phyloP scores from a whole-genome alignment of 1,140 invertebrate genomes.

The Cotesia vestalis region DNA sequence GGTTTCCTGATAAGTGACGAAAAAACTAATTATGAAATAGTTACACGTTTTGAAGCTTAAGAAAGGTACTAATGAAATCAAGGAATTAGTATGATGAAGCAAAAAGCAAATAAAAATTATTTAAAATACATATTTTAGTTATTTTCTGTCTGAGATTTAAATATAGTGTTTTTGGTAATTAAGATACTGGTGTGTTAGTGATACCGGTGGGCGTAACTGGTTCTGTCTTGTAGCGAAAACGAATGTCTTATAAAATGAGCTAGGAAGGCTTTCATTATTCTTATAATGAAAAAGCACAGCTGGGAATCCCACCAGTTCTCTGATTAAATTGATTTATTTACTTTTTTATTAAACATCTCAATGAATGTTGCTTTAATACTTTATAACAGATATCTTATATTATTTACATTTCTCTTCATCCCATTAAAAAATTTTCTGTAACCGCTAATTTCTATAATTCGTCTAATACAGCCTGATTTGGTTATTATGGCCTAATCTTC shows the following conservation, averaged over 20 bases:
- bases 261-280: slow-evolving; percentile 35
- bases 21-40: slow-evolving; percentile 56
- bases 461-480: neutral
- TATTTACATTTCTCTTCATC: neutral
- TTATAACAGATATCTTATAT: neutral
- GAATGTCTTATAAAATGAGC: slow-evolving; percentile 39
- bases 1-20: slow-evolving; percentile 7
- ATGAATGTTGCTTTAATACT: slow-evolving; percentile 11
- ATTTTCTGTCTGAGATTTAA: slow-evolving; percentile 24
- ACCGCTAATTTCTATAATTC: neutral
- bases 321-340: slow-evolving; percentile 34
- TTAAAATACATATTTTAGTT: slow-evolving; percentile 1
- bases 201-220: slow-evolving; percentile 31
- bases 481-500: too few species aligned
- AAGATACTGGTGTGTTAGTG: slow-evolving; percentile 31
- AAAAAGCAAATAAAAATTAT: neutral
- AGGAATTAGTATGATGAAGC: slow-evolving; percentile 27
- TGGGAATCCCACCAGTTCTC: slow-evolving; percentile 25
- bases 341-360: neutral
- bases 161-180: slow-evolving; percentile 31
- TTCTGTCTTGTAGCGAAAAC: slow-evolving; percentile 29
- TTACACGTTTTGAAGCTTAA: slow-evolving; percentile 44
- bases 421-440: neutral
- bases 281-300: slow-evolving; percentile 36
- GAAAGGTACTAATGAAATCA: slow-evolving; percentile 48